Base-by-base conservation (phyloP, 2,797 vertebrate genomes). In the Zalophus californianus region DNA sequence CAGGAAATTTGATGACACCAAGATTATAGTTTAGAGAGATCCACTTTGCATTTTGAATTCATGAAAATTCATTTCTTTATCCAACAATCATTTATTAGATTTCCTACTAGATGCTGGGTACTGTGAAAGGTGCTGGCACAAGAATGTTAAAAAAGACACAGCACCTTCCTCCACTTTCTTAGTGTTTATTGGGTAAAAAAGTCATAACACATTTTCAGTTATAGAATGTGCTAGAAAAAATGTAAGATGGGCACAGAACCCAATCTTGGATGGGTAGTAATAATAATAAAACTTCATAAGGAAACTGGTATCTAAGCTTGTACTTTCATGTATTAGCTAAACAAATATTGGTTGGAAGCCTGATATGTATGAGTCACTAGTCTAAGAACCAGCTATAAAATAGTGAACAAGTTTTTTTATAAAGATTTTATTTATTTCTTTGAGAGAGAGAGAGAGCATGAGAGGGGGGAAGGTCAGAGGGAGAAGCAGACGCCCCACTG, bases 41-140 rank as follows among this genome's bases (percentile, higher is more conserved):
- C 1, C 1, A 35, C 20, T 60, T 96, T 73, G 23, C 18, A 68
- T 79, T 96, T 16, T 50, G 54, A 95, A 92, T 54, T 86, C 84
- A 79, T 70, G 11, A 93, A 95, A 77, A 85, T 64, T 44, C 21
- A 64, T 58, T 92, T 96, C 3, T 84, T 90, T 56, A 84, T 66
- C 20, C 20, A 75, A n/a, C 6, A 91, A 68, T 23, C 8, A 58
- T n/a, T 50, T 80, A 70, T 64, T 70, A 68, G 3, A 75, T 64
- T 78, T 62, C 3, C 15, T 13, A 62, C 2, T 72, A 85, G 80
- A 54, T 78, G 7, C 14, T 52, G 10, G 58, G 7, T 64, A 41
- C 8, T 48, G 18, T 79, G 2, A 15, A 21, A 66, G 16, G 44
- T 64, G 3, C 56, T 68, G 8, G 3, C 27, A 32, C 29, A 72